A percentile compares a stretch with the other conserved stretches of the same genome.
Conservation (phyloP, 2,888 invertebrate genomes). For the Clanis bilineata region DNA sequence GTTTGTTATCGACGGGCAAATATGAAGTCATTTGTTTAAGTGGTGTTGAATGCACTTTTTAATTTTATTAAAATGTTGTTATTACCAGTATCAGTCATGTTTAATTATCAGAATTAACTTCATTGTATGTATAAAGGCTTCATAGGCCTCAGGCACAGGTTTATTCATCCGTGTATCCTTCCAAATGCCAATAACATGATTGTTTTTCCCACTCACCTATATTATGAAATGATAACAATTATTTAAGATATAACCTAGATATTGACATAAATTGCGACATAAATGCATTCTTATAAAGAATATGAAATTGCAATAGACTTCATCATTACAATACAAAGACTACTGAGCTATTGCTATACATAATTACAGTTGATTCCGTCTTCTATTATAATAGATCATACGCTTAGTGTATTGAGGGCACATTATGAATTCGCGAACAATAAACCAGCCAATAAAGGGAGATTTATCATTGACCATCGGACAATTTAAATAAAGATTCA, state of each 20-base stretch:
- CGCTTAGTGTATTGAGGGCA: neutral
- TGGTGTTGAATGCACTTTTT: neutral
- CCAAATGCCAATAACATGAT: too few relatives aligned
- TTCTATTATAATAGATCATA: neutral
- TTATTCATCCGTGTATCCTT: too few relatives aligned
- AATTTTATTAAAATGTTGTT: neutral
- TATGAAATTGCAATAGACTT: neutral
- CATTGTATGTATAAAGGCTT: too few relatives aligned
- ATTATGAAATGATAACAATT: too few relatives aligned
- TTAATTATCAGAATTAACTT: too few relatives aligned
- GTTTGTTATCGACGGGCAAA: neutral
- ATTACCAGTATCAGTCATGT: neutral
- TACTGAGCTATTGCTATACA: neutral
- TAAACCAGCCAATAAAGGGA: conserved; percentile 6
- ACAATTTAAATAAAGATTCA: conserved; percentile 5
- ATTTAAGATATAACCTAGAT: neutral
- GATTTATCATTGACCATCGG: conserved; percentile 6
- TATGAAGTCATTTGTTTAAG: neutral
- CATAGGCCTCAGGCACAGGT: too few relatives aligned
- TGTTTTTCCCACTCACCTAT: too few relatives aligned
- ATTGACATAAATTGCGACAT: neutral
- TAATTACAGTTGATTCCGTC: conserved; percentile 4
- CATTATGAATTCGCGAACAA: conserved; percentile 7
- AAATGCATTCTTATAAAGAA: neutral
- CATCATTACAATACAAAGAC: neutral